Base-by-base conservation (phyloP, 2,888 invertebrate species). In the Temnothorax rugatulus region DNA sequence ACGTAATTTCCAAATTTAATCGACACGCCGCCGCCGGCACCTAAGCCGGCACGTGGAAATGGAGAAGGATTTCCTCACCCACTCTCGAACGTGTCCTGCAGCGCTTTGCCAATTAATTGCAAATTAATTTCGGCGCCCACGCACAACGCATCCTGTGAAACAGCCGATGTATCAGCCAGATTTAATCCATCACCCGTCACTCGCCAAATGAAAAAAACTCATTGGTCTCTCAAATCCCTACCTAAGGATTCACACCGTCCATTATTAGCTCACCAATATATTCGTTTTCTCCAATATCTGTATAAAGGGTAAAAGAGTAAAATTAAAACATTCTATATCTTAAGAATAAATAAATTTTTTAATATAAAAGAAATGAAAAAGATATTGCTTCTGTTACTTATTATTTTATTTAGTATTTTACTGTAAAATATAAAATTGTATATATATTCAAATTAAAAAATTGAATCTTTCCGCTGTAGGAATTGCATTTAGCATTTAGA, bases 71-170 rank as follows among this genome's bases (percentile, higher is more conserved):
- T 52, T 54, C n/a, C 50, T 29, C 18, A 5, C 50, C 59, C 69
- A 11, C 50, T 79, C 59, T 69, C 34, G 68, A 21, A 69, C 44
- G 21, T 57, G 21, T 18, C 75, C 41, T 3, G 50, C 34, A 47
- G 59, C 59, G 44, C 57, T 57, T 61, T 50, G 57, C 41, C 69
- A 89, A 88, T 88, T 89, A 89, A 89, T 86, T 76, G 68, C 84
- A 85, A 89, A 87, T 89, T 84, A 83, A 89, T 89, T 87, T 89
- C 79, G 66, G 77, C 74, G 84, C 25, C 81, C 50, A 61, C 64
- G 83, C 79, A 52, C 25, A 69, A 71, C 71, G 34, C 57, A 71
- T 82, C 82, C 41, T 66, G 59, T n/a, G 15, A 38, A 13, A 63
- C 38, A 71, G 57, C 74, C 57, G 41, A 54, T 69, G 34, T 71